A percentile compares a stretch with the other conserved stretches of the same genome.
Evolutionary conservation across 2,797 vertebrate species (phyloP).

Genomic region (Ispidina picta): DNA sequence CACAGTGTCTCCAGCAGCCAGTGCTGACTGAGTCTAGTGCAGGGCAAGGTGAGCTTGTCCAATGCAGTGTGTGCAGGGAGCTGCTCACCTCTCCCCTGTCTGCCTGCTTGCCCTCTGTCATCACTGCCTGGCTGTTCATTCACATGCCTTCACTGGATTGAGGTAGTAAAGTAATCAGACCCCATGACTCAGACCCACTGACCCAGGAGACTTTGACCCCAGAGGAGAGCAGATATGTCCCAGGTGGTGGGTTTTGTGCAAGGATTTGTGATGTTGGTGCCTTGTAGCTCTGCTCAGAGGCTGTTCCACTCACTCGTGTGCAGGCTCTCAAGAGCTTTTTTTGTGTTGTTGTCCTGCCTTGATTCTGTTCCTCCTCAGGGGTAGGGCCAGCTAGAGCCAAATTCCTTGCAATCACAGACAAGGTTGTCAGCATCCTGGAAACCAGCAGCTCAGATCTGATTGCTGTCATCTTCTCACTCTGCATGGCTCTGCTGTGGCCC

Average conservation of each 20-base stretch:
- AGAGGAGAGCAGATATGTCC: not conserved
- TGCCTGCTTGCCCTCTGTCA: not conserved
- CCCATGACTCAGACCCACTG: too few relatives aligned
- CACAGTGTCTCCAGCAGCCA: not conserved
- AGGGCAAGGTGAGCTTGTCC: not conserved
- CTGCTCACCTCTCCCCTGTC: not conserved
- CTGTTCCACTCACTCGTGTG: rapidly evolving
- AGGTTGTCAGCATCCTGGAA: conserved; percentile 58
- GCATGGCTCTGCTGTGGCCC: not conserved
- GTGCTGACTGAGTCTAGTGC: not conserved
- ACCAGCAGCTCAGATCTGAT: not conserved
- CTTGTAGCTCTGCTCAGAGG: not conserved
- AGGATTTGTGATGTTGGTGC: not conserved
- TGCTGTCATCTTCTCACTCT: not conserved
- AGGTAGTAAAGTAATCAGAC: not conserved
- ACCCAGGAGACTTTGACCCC: not conserved
- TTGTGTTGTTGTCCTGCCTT: not conserved
- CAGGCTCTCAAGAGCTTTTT: not conserved
- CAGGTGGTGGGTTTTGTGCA: not conserved
- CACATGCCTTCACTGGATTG: not conserved
- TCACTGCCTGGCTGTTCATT: not conserved
- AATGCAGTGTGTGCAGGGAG: not conserved
- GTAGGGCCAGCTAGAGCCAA: conserved; percentile 13
- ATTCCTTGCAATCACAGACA: conserved; percentile 55
- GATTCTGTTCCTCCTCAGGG: not conserved